These are phyloP conservation scores for Maniola jurtina DNA, from an alignment of 1,140 invertebrate species.

Conservation along the genomic window DNA sequence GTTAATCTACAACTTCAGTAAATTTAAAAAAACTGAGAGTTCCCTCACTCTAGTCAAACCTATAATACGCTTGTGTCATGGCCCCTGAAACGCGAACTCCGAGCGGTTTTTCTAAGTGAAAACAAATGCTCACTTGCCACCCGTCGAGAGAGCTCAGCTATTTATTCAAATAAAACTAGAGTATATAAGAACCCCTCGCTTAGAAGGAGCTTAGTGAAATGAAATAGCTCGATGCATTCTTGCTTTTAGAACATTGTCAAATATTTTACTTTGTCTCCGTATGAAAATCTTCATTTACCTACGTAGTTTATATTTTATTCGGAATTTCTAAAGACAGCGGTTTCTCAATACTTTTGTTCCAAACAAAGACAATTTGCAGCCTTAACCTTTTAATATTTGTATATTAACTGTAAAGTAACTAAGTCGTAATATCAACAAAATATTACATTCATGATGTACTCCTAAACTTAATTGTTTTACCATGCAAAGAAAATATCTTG, in stretches of 20 bases:
- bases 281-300: not conserved
- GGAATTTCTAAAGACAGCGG: not conserved
- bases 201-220: slow-evolving; percentile 4
- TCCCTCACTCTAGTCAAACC: too few relatives aligned
- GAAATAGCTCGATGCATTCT: slow-evolving; percentile 10
- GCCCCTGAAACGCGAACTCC: not conserved
- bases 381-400: not conserved
- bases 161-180: slow-evolving; percentile 15
- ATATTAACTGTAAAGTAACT: too few relatives aligned
- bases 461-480: too few relatives aligned
- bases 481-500: too few relatives aligned
- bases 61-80: not conserved
- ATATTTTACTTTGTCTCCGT: not conserved
- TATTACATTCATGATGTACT: too few relatives aligned
- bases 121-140: slow-evolving; percentile 16
- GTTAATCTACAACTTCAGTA: too few relatives aligned
- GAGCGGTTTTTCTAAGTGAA: slow-evolving; percentile 17
- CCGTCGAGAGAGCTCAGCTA: slow-evolving; percentile 8
- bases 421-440: too few relatives aligned
- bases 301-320: not conserved
- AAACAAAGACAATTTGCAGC: not conserved
- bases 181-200: not conserved
- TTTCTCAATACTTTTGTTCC: not conserved
- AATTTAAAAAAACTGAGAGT: too few relatives aligned
- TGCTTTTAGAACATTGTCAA: slow-evolving; percentile 4